phyloP scores from a whole-genome alignment of 2,888 invertebrate genomes.

The Glaucopsyche alexis region DNA sequence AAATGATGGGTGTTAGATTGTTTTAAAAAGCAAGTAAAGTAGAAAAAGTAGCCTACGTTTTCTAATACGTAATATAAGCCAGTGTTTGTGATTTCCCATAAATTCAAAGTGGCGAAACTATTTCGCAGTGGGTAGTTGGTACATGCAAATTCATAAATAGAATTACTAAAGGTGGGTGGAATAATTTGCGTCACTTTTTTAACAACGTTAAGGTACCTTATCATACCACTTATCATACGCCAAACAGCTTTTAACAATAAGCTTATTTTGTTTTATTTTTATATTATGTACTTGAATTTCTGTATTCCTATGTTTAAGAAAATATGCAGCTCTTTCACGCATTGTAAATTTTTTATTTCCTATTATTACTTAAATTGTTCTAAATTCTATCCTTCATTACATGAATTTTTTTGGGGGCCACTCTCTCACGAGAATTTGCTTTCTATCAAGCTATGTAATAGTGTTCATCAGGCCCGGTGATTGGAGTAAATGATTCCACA shows the following conservation, averaged over 20 bases:
- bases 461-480: conserved; percentile 48
- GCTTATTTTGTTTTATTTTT: too few species aligned
- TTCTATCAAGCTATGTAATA: conserved; percentile 35
- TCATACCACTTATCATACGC: conserved; percentile 25
- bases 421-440: conserved; percentile 19
- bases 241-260: neutral
- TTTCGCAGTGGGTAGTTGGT: conserved; percentile 2
- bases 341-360: too few species aligned
- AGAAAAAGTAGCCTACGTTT: neutral
- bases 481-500: conserved; percentile 75
- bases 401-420: too few species aligned
- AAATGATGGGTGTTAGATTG: neutral
- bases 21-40: neutral
- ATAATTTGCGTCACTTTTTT: conserved; percentile 5
- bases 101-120: neutral
- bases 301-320: neutral
- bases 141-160: neutral
- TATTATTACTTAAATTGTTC: too few species aligned
- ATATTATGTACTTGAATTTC: too few species aligned
- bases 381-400: too few species aligned
- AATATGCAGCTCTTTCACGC: neutral
- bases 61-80: too few species aligned
- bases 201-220: neutral
- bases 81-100: neutral
- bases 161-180: neutral